These are phyloP conservation scores for Gracilinanus agilis DNA, from an alignment of 2,113 vertebrate species.

Conservation along the genomic window DNA sequence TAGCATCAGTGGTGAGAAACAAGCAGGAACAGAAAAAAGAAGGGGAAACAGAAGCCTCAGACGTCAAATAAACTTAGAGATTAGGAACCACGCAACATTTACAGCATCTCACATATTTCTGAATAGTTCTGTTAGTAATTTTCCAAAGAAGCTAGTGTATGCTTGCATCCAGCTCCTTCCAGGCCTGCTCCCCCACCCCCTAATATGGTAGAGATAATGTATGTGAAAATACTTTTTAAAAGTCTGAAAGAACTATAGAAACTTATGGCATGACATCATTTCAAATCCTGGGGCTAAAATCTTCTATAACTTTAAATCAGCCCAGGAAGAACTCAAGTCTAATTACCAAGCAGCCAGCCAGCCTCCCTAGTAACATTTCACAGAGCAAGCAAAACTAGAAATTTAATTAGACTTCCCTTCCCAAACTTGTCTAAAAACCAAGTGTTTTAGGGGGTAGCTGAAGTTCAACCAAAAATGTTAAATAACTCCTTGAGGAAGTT, in stretches of 20 bases:
- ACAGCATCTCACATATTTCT: constrained; percentile 28
- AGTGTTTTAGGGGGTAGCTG: constrained; percentile 52
- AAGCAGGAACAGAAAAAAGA: constrained; percentile 13
- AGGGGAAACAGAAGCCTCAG: constrained; percentile 31
- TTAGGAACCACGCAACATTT: constrained; percentile 26
- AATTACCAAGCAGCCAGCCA: constrained; percentile 23
- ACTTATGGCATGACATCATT: neutral
- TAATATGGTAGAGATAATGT: neutral
- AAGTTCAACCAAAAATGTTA: constrained; percentile 64
- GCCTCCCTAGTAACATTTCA: constrained; percentile 29
- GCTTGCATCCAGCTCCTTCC: neutral
- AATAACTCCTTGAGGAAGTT: constrained; percentile 74
- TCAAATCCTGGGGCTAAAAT: constrained; percentile 30
- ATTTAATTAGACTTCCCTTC: constrained; percentile 52
- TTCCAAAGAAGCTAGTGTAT: constrained; percentile 23
- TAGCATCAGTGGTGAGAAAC: constrained; percentile 36
- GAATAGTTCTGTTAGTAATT: neutral
- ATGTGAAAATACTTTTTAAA: neutral
- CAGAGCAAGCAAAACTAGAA: constrained; percentile 38
- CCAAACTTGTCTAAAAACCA: constrained; percentile 63
- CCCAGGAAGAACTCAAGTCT: constrained; percentile 40
- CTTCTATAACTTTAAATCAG: neutral
- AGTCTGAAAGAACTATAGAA: neutral
- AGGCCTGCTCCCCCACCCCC: neutral
- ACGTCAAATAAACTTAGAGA: constrained; percentile 10